Conservation (phyloP, 2,888 invertebrate genomes). For the Netelia fuscicornis region DNA sequence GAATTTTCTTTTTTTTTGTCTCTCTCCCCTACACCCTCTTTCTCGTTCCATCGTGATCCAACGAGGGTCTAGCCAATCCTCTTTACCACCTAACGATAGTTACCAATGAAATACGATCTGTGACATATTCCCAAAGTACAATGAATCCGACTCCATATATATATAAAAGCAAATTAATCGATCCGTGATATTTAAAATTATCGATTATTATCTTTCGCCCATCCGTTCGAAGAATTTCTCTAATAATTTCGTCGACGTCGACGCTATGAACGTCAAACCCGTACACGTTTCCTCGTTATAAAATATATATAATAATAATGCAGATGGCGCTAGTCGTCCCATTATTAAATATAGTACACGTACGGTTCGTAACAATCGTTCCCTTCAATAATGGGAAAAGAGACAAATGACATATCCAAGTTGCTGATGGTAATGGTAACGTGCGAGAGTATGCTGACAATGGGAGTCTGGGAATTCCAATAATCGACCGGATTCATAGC, state of each 20-base stretch:
- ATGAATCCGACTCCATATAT: too few relatives aligned
- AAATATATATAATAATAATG: background rate
- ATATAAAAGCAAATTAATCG: too few relatives aligned
- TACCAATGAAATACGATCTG: too few relatives aligned
- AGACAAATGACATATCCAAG: conserved; percentile 36
- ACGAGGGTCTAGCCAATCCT: too few relatives aligned
- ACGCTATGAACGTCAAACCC: too few relatives aligned
- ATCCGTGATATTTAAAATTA: too few relatives aligned
- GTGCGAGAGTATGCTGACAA: conserved; percentile 59
- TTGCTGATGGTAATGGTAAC: conserved; percentile 14
- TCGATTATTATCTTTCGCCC: too few relatives aligned
- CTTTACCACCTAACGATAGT: too few relatives aligned
- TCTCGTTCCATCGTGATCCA: background rate
- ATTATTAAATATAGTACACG: background rate
- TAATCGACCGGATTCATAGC: conserved; percentile 61
- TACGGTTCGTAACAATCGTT: background rate
- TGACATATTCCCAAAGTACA: too few relatives aligned
- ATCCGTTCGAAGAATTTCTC: too few relatives aligned
- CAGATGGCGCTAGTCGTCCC: background rate
- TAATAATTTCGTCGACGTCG: too few relatives aligned
- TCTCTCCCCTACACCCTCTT: background rate
- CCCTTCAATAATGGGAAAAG: background rate
- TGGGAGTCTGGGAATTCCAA: conserved; percentile 74
- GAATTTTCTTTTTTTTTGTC: background rate
- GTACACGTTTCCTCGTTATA: background rate